A percentile compares a stretch with the other conserved stretches of the same genome.
phyloP scores from a whole-genome alignment of 2,113 vertebrate species.

The Trogon melanurus region DNA sequence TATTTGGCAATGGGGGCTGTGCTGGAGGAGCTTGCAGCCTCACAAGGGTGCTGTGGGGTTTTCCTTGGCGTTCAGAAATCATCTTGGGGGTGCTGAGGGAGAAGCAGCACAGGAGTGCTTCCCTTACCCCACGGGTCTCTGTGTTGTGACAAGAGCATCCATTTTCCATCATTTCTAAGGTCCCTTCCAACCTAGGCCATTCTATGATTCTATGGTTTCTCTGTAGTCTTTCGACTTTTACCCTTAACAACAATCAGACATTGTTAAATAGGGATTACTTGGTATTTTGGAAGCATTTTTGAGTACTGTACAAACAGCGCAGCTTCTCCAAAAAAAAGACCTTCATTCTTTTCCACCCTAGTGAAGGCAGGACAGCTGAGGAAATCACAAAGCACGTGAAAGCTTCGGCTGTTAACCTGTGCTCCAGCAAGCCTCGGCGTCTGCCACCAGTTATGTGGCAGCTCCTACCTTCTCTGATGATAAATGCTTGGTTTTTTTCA shows the following conservation, averaged over 20 bases:
- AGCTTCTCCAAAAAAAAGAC: neutral
- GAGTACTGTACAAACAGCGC: neutral
- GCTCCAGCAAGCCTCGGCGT: neutral
- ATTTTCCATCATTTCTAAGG: neutral
- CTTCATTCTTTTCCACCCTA: rapidly evolving
- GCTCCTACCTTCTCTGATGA: neutral
- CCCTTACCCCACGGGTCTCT: neutral
- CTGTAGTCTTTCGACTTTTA: neutral
- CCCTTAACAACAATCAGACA: too few species aligned
- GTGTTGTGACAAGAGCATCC: neutral
- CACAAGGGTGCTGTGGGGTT: neutral
- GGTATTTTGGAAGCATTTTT: neutral
- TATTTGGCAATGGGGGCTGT: neutral
- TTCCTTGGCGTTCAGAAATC: rapidly evolving
- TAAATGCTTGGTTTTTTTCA: neutral
- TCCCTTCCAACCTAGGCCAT: too few species aligned
- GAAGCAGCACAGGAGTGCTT: neutral
- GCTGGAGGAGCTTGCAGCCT: neutral
- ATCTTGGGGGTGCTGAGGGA: neutral
- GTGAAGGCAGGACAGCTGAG: neutral
- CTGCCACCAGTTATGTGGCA: neutral
- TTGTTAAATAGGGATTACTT: neutral
- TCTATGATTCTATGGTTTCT: too few species aligned
- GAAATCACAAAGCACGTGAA: neutral
- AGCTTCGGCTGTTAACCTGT: neutral